Conservation (phyloP, 2,888 invertebrate genomes). For the Salticus scenicus region DNA sequence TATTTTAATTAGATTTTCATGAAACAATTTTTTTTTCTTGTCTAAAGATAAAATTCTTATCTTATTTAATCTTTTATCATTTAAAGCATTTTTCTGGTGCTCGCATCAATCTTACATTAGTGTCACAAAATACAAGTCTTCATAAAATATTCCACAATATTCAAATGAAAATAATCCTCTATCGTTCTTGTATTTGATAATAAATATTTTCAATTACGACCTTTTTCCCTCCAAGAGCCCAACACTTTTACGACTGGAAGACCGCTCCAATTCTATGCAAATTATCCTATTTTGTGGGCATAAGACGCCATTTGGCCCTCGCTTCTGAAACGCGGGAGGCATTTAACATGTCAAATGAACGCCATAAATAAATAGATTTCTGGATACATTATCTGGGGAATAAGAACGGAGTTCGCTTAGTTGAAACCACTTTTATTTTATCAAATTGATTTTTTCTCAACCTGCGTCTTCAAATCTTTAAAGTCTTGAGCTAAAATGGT, state of each 20-base stretch:
- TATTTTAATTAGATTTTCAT: too few species aligned
- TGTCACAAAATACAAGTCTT: not conserved
- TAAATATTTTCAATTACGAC: slow-evolving; percentile 14
- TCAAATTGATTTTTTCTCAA: slow-evolving; percentile 55
- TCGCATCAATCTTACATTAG: too few species aligned
- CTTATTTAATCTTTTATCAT: too few species aligned
- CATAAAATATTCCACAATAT: not conserved
- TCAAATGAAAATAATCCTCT: not conserved
- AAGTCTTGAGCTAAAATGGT: slow-evolving; percentile 11
- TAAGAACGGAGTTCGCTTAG: slow-evolving; percentile 50
- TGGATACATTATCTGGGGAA: slow-evolving; percentile 45
- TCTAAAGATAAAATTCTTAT: too few species aligned
- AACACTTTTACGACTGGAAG: not conserved
- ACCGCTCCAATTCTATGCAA: slow-evolving; percentile 1
- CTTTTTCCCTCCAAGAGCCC: not conserved
- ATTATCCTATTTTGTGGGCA: slow-evolving; percentile 14
- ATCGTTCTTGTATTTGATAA: not conserved
- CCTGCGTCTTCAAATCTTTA: not conserved
- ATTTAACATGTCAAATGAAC: slow-evolving; percentile 65
- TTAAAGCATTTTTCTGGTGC: too few species aligned
- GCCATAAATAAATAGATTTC: slow-evolving; percentile 65
- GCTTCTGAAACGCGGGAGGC: slow-evolving; percentile 45
- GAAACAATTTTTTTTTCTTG: too few species aligned
- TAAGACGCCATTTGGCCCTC: slow-evolving; percentile 31
- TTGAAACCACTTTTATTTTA: slow-evolving; percentile 39